phyloP scores from a whole-genome alignment of 2,797 vertebrate genomes.

The Microcaecilia unicolor region DNA sequence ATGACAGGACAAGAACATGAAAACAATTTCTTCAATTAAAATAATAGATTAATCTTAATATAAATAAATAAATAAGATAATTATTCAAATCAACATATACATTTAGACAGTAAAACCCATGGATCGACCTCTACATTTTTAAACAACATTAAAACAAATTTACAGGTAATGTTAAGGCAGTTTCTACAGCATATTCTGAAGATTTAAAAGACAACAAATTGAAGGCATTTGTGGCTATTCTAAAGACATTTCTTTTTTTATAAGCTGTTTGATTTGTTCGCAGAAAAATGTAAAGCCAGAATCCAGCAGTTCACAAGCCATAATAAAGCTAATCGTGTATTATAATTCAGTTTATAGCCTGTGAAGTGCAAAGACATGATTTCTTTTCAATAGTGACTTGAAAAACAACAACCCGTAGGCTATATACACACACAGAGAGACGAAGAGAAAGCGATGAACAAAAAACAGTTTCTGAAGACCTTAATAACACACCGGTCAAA shows the following conservation, averaged over 20 bases:
- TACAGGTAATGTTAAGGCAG: conserved; percentile 80
- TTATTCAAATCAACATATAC: conserved; percentile 80
- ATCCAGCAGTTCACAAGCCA: conserved; percentile 76
- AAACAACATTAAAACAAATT: conserved; percentile 37
- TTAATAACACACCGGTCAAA: conserved; percentile 31
- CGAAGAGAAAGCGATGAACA: conserved; percentile 19
- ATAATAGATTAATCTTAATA: conserved; percentile 75
- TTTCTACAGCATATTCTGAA: conserved; percentile 78
- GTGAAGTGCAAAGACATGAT: conserved; percentile 67
- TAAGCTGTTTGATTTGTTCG: conserved; percentile 55
- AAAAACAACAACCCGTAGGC: conserved; percentile 53
- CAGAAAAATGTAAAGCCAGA: conserved; percentile 65
- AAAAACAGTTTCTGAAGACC: conserved; percentile 27
- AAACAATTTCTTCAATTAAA: conserved; percentile 72
- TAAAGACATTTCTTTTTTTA: conserved; percentile 55
- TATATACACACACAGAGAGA: conserved; percentile 27
- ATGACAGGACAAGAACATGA: conserved; percentile 55
- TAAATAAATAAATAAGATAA: conserved; percentile 92
- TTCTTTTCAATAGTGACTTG: conserved; percentile 52
- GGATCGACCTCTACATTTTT: conserved; percentile 52
- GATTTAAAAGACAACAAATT: conserved; percentile 69
- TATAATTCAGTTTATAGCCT: conserved; percentile 60
- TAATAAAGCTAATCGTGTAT: conserved; percentile 83
- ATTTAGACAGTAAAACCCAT: conserved; percentile 62
- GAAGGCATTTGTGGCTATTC: conserved; percentile 86